Evolutionary conservation across 2,113 vertebrate genomes (phyloP), one percentile per base, ranked within the genome.

Genomic region (Natator depressus): DNA sequence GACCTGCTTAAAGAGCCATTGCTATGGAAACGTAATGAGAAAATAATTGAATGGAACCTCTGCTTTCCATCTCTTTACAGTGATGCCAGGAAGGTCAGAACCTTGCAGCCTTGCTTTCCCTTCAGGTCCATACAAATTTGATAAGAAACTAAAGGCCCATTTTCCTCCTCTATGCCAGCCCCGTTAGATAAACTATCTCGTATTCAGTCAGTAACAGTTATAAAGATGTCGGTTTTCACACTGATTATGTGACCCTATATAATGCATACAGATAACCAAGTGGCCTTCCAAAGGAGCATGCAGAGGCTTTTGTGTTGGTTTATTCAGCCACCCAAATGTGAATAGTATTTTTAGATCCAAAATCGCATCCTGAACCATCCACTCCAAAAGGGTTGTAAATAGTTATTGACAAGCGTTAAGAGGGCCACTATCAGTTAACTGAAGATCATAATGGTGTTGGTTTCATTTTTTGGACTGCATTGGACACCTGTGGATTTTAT

Each of bases 21-120:
- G 78, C 99, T 98, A 99, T 99, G 98, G 99, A 98, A 99, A 99
- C 98, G 79, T 98, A 98, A 98, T 98, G 98, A 98, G 98, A 98
- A 98, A 98, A 98, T 98, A 98, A 99, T 98, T 98, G 98, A 99
- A 99, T 98, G 98, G 98, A 98, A 97, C 81, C 90, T 97, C 98
- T 97, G 93, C 94, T 89, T 97, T 96, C 95, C 87, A 47, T 98
- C 96, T 84, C 90, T 97, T 97, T 97, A 98, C 94, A 97, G 94
- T 82, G 93, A 93, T 98, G 97, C 98, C 96, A 96, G 89, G 82
- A 87, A 93, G 95, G 97, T 96, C 97, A 93, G 38, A 93, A 85
- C 96, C 93, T 96, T 85, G 95, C 86, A 89, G 94, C 91, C 87
- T 91, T 87, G 78, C 91, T 90, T 95, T 97, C 95, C 96, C 94